A percentile compares a stretch with the other conserved stretches of the same genome.
These are phyloP conservation scores for Furnarius figulus DNA, from an alignment of 2,113 vertebrate genomes.

Conservation along the genomic window DNA sequence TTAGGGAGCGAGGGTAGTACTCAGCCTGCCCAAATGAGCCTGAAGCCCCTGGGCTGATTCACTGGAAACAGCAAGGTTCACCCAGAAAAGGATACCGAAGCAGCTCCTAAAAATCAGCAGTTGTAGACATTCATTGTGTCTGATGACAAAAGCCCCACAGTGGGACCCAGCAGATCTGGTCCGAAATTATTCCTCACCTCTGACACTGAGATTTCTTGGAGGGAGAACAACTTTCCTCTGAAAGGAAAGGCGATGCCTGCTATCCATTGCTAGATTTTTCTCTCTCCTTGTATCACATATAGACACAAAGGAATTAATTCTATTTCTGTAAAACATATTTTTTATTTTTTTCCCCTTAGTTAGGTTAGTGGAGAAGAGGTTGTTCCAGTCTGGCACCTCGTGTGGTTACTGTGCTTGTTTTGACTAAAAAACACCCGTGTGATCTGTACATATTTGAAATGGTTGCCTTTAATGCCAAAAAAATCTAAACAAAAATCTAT, in stretches of 20 bases:
- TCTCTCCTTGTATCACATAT: neutral
- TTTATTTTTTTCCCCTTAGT: neutral
- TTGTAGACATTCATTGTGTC: neutral
- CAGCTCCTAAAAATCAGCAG: neutral
- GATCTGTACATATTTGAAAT: constrained; percentile 58
- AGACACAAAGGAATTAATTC: constrained; percentile 47
- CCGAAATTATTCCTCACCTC: neutral
- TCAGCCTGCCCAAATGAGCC: neutral
- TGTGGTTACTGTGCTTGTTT: constrained; percentile 54
- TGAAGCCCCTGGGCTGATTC: neutral
- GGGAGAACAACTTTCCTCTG: neutral
- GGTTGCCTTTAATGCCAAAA: constrained; percentile 28
- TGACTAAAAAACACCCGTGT: constrained; percentile 52
- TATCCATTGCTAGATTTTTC: neutral
- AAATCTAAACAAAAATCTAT: neutral
- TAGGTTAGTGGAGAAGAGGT: constrained; percentile 34
- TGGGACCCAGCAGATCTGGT: neutral
- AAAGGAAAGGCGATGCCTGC: neutral
- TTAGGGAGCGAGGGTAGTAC: neutral
- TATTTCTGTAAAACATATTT: neutral
- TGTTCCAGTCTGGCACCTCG: constrained; percentile 52
- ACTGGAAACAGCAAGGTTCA: neutral
- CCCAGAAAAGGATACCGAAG: neutral
- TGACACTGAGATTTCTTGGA: neutral
- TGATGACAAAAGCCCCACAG: accelerated